phyloP scores from a whole-genome alignment of 2,888 invertebrate genomes.

The Drosophila buzzatii region DNA sequence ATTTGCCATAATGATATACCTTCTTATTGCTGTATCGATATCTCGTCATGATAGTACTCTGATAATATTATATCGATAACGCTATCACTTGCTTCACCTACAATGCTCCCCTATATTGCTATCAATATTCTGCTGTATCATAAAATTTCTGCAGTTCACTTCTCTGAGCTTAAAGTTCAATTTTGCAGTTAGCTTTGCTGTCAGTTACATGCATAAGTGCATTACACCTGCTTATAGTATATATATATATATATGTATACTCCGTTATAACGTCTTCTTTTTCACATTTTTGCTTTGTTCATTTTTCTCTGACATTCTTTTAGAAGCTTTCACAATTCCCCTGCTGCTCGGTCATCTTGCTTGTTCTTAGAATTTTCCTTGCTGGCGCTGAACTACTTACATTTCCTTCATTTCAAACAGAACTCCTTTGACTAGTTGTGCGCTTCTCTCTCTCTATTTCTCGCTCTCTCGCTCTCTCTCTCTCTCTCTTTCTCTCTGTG shows the following conservation, averaged over 20 bases:
- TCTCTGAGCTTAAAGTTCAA: not conserved
- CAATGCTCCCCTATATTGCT: not conserved
- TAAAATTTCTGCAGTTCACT: too few relatives aligned
- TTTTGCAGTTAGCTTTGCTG: not conserved
- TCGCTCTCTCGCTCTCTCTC: not conserved
- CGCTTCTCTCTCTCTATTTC: not conserved
- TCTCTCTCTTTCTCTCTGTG: not conserved
- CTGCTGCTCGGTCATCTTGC: not conserved
- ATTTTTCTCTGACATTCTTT: not conserved
- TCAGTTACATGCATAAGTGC: slow-evolving; percentile 1
- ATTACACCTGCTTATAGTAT: not conserved
- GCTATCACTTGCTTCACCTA: not conserved
- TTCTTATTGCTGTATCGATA: not conserved
- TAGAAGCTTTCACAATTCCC: not conserved
- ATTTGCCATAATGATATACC: not conserved
- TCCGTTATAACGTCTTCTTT: not conserved
- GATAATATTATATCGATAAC: not conserved
- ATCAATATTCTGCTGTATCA: not conserved
- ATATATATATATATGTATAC: not conserved
- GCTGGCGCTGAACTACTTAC: slow-evolving; percentile 23
- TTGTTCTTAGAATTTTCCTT: slow-evolving; percentile 4
- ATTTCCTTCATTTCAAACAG: slow-evolving; percentile 19
- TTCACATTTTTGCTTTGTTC: not conserved
- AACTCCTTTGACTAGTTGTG: not conserved
- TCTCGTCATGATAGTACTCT: not conserved